These are phyloP conservation scores for Heliconius ethilla DNA, from an alignment of 2,888 invertebrate species.

Conservation along the genomic window DNA sequence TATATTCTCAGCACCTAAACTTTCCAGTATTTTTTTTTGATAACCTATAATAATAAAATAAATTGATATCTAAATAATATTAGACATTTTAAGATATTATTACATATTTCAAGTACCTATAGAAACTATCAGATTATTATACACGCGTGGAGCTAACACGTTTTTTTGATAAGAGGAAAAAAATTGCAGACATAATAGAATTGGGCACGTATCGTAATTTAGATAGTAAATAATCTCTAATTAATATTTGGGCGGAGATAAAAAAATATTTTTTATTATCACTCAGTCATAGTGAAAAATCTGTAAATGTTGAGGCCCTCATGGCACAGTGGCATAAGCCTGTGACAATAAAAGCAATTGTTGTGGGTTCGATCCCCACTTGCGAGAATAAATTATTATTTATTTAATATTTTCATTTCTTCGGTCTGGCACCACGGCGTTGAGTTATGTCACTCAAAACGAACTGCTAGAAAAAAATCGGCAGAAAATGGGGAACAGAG, in stretches of 20 bases:
- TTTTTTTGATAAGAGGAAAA: not conserved
- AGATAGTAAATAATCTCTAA: too few relatives aligned
- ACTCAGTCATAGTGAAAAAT: too few relatives aligned
- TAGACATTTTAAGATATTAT: not conserved
- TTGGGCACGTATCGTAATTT: too few relatives aligned
- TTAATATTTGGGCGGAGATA: too few relatives aligned
- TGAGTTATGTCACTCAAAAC: not conserved
- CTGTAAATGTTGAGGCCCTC: not conserved
- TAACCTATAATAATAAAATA: not conserved
- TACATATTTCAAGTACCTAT: not conserved
- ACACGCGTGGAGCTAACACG: not conserved
- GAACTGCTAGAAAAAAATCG: not conserved
- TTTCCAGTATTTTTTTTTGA: not conserved
- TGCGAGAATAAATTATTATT: too few relatives aligned
- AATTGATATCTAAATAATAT: not conserved
- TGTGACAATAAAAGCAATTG: not conserved
- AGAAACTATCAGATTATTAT: not conserved
- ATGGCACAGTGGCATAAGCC: not conserved
- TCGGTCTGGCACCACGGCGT: not conserved
- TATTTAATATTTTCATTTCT: not conserved
- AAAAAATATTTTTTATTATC: too few relatives aligned
- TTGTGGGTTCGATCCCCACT: not conserved
- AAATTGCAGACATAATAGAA: too few relatives aligned
- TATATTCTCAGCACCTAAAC: too few relatives aligned
- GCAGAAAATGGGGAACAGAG: not conserved